These are phyloP conservation scores for Brachionus rubens DNA, from an alignment of 1,140 invertebrate genomes.

Conservation along the genomic window DNA sequence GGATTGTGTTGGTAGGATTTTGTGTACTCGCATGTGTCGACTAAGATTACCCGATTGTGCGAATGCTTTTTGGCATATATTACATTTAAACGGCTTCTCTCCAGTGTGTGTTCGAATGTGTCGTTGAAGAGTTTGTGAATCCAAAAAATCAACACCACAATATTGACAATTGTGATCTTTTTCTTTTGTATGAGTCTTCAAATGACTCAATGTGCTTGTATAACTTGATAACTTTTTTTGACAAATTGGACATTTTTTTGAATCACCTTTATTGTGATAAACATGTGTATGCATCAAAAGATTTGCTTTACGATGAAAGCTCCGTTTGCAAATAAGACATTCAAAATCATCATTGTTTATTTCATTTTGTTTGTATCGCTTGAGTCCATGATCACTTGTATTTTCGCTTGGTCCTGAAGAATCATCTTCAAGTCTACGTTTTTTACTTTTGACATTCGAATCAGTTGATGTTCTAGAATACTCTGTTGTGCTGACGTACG, in stretches of 20 bases:
- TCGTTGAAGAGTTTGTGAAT: slow-evolving; percentile 92
- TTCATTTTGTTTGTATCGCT: no score
- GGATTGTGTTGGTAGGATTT: no score
- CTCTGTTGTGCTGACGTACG: no score
- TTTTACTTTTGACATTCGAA: no score
- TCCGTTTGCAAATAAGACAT: slow-evolving; percentile 1
- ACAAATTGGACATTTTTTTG: slow-evolving; percentile 26
- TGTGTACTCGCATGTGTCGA: slow-evolving; percentile 73
- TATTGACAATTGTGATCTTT: slow-evolving; percentile 76
- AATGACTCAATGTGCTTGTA: slow-evolving; percentile 56
- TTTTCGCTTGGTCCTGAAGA: no score
- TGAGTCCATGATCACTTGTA: no score
- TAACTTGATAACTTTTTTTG: slow-evolving; percentile 7
- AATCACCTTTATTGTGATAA: slow-evolving; percentile 17
- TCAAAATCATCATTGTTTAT: background rate
- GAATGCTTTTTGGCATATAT: slow-evolving; percentile 79
- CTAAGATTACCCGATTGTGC: background rate
- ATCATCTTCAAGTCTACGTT: no score
- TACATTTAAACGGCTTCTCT: slow-evolving; percentile 96
- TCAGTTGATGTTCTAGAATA: no score
- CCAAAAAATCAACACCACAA: slow-evolving; percentile 84
- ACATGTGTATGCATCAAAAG: slow-evolving; percentile 28
- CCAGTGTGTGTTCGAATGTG: slow-evolving; percentile 61
- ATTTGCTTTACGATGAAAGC: background rate
- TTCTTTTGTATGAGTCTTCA: slow-evolving; percentile 65